These are phyloP conservation scores for Sebastes kiyomatsui DNA, from an alignment of 2,797 vertebrate species.

Conservation along the genomic window DNA sequence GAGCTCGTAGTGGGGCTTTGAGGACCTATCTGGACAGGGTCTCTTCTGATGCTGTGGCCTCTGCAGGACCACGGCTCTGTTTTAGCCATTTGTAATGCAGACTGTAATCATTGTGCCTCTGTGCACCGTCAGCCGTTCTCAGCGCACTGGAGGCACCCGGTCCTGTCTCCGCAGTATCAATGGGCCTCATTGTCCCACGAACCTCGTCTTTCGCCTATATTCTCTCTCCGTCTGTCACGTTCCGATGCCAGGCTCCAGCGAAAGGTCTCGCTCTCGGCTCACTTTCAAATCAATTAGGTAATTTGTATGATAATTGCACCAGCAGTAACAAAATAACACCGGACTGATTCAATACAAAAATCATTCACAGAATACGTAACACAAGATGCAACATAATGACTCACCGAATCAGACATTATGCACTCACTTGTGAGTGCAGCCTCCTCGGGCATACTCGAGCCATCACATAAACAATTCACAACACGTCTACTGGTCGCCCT, in stretches of 20 bases:
- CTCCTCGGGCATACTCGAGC: not conserved
- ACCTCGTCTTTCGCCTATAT: conserved; percentile 57
- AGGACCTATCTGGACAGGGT: conserved; percentile 13
- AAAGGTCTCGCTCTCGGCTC: conserved; percentile 16
- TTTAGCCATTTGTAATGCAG: conserved; percentile 77
- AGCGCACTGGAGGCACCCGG: conserved; percentile 69
- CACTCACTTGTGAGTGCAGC: too few species aligned
- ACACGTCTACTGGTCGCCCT: not conserved
- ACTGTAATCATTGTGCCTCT: conserved; percentile 73
- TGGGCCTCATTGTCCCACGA: conserved; percentile 76
- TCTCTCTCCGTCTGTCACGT: conserved; percentile 54
- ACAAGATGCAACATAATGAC: not conserved
- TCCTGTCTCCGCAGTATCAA: conserved; percentile 79
- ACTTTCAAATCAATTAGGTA: conserved; percentile 7
- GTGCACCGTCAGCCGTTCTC: conserved; percentile 68
- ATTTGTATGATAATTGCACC: not conserved
- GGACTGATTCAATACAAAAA: not conserved
- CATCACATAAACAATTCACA: not conserved
- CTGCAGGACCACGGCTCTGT: conserved; percentile 53
- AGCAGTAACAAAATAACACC: not conserved
- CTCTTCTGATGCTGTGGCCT: conserved; percentile 38
- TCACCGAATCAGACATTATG: too few species aligned
- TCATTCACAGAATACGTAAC: not conserved
- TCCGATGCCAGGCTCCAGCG: conserved; percentile 44
- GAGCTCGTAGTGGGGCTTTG: not conserved